Base-by-base conservation (phyloP, 92 coral and sea anemone species). In the Porites rus region DNA sequence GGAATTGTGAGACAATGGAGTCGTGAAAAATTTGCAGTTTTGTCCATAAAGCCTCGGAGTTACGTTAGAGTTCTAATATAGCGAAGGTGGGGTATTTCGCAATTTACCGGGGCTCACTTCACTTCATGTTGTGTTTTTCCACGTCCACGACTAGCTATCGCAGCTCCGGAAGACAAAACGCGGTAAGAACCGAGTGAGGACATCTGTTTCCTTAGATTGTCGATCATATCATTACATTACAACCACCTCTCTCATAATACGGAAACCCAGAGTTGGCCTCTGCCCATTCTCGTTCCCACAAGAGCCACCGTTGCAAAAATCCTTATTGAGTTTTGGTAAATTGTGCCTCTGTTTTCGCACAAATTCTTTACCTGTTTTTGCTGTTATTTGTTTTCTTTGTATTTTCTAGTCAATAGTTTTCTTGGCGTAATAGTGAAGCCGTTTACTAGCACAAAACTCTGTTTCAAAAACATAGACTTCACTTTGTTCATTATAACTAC, bases 391-490 rank as follows among this genome's bases (percentile, higher is more conserved):
- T 38, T 53, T 31, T 16, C 18, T 63, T 9, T 16, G 19, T 73
- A 24, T 13, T 31, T 81, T 81, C 67, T 59, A 69, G 64, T 74
- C 18, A 74, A 24, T 56, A 74, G 58, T 52, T 2, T 53, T 67
- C 72, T 21, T 74, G 19, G 78, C 64, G 16, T 18, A 73, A 56
- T 24, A 50, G 31, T 53, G 54, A 69, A 19, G 75, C 28, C 76
- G 19, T 0, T 17, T 19, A 81, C 31, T 22, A 8, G 76, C 76
- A 59, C 77, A 70, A 81, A 81, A 81, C 43, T 31, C 38, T 31
- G 75, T 69, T 38, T 70, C 13, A 56, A 64, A 81, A 81, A 81
- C 69, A 81, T 38, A 70, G 76, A 68, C 76, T 80, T 24, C 46
- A 38, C 46, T 38, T 38, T 38, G 46, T 3, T 38, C 31, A 16